These are phyloP conservation scores for Drosophila subpulchrella DNA, from an alignment of 1,140 invertebrate genomes.

Conservation along the genomic window DNA sequence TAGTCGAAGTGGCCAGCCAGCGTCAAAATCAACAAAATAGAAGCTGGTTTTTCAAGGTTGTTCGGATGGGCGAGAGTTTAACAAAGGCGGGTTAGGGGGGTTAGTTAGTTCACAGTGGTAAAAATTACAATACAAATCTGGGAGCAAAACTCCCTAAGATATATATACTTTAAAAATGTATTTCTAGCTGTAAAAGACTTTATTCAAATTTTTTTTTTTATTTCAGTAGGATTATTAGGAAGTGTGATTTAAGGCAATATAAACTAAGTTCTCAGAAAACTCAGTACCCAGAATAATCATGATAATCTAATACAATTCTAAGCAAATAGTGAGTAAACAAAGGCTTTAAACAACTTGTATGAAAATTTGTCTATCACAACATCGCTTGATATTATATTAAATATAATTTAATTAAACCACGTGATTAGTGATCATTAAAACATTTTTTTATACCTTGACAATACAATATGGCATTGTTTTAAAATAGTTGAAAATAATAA, in stretches of 20 bases:
- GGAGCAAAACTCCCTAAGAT: no score
- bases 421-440: no score
- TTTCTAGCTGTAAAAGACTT: neutral
- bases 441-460: no score
- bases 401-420: no score
- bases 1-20: constrained; percentile 15
- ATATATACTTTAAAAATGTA: no score
- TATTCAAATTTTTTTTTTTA: neutral
- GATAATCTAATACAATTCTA: neutral
- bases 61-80: constrained; percentile 21
- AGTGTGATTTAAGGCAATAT: neutral
- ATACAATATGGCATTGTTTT: no score
- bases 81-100: constrained; percentile 8
- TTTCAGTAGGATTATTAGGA: neutral
- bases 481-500: no score
- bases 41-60: constrained; percentile 79
- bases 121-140: neutral
- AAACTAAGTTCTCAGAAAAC: neutral
- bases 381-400: no score
- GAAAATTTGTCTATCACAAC: no score
- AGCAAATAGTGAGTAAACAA: neutral
- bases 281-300: neutral
- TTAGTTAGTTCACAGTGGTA: constrained; percentile 63
- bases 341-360: neutral
- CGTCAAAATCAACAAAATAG: constrained; percentile 36